phyloP scores from a whole-genome alignment of 2,113 vertebrate species.

The Syrrhaptes paradoxus region DNA sequence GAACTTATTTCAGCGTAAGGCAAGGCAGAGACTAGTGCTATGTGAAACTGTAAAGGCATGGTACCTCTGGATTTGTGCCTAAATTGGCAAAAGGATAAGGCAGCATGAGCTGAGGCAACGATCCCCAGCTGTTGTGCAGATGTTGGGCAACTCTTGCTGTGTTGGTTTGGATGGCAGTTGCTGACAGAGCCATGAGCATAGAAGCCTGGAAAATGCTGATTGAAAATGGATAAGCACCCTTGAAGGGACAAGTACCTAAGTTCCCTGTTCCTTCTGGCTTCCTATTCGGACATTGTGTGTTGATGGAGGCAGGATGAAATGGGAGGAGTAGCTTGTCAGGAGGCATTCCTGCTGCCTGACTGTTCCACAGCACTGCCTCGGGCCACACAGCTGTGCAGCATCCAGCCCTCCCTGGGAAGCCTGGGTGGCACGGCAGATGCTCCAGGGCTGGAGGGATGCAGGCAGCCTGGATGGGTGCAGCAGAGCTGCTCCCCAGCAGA shows the following conservation, averaged over 20 bases:
- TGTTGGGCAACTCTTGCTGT: background rate
- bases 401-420: background rate
- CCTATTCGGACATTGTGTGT: background rate
- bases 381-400: background rate
- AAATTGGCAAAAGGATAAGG: background rate
- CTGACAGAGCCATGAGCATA: background rate
- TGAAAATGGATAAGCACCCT: background rate
- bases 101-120: background rate
- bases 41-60: fast-evolving
- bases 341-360: no score
- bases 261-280: background rate
- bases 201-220: background rate
- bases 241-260: background rate
- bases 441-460: background rate
- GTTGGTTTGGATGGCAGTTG: background rate
- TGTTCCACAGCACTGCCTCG: background rate
- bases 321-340: background rate
- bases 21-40: background rate
- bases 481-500: background rate
- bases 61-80: background rate
- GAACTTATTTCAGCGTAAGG: fast-evolving
- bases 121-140: background rate
- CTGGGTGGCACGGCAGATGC: background rate
- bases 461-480: background rate
- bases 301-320: background rate